Evolutionary conservation across 1,140 invertebrate genomes (phyloP).

Genomic region (Pararge aegeria): DNA sequence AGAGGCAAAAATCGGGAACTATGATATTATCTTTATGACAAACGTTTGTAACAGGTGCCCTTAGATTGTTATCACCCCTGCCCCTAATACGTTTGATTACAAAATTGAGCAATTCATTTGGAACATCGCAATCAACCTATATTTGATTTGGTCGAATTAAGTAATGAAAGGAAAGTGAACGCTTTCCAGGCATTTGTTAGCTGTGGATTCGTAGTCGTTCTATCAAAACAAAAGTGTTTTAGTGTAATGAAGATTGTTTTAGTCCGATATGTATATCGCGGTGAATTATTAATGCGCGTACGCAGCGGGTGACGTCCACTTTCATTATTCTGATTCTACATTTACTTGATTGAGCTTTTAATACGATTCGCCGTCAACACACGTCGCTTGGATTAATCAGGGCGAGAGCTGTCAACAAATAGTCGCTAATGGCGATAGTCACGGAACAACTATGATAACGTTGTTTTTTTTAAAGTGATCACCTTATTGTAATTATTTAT

Average conservation of each 20-base stretch:
- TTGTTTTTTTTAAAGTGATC: slow-evolving; percentile 31
- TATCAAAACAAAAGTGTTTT: slow-evolving; percentile 69
- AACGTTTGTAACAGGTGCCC: slow-evolving; percentile 37
- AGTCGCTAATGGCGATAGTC: slow-evolving; percentile 62
- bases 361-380: slow-evolving; percentile 71
- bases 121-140: slow-evolving; percentile 39
- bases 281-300: slow-evolving; percentile 78
- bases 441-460: slow-evolving; percentile 51
- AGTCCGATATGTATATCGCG: slow-evolving; percentile 36
- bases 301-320: slow-evolving; percentile 63
- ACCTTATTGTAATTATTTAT: background rate
- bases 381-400: slow-evolving; percentile 69
- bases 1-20: slow-evolving; percentile 33
- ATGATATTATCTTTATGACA: slow-evolving; percentile 38
- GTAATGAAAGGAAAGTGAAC: slow-evolving; percentile 35
- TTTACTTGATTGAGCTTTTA: slow-evolving; percentile 79
- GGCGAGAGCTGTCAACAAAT: slow-evolving; percentile 71
- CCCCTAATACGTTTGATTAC: slow-evolving; percentile 47
- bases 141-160: slow-evolving; percentile 44
- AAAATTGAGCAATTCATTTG: slow-evolving; percentile 65
- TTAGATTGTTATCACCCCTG: slow-evolving; percentile 40
- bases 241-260: slow-evolving; percentile 78
- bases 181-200: slow-evolving; percentile 36
- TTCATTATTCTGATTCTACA: slow-evolving; percentile 78
- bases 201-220: slow-evolving; percentile 39